Percentiles rank a stretch among this genome's conserved stretches.
Evolutionary conservation across 2,113 vertebrate species (phyloP).

Genomic region (Nannospalax galili): DNA sequence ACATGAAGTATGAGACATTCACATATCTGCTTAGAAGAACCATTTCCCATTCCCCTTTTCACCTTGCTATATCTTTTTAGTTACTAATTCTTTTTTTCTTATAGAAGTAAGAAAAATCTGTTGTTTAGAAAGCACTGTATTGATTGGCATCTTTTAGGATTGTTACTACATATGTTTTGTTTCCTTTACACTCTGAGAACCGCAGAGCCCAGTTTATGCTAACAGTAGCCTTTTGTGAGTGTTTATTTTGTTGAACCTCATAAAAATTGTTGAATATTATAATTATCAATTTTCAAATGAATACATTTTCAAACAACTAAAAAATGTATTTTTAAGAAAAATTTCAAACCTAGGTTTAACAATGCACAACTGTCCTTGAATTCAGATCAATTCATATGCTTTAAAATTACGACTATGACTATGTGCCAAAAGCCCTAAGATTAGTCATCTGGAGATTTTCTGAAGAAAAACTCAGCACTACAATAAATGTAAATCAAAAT

Average conservation of each 20-base stretch:
- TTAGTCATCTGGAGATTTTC: not conserved
- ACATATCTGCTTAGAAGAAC: not conserved
- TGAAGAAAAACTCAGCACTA: not conserved
- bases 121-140: not conserved
- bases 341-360: not conserved
- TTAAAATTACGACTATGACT: not conserved
- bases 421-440: not conserved
- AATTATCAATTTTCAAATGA: conserved; percentile 10
- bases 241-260: conserved; percentile 10
- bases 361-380: not conserved
- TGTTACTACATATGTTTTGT: conserved; percentile 11
- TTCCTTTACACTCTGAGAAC: not conserved
- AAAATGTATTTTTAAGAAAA: not conserved
- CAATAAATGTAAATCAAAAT: not conserved
- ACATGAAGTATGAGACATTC: conserved; percentile 51
- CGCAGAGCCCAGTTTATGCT: not conserved
- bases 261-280: not conserved
- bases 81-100: not conserved
- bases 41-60: conserved; percentile 22
- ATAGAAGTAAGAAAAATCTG: not conserved
- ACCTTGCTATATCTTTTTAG: conserved; percentile 50
- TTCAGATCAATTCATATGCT: not conserved
- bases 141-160: not conserved
- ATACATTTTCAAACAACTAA: not conserved
- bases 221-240: not conserved